A percentile compares a stretch with the other conserved stretches of the same genome.
Evolutionary conservation across 35 echinoderm and acorn worm genomes (phyloP).

Genomic region (Heliocidaris erythrogramma): DNA sequence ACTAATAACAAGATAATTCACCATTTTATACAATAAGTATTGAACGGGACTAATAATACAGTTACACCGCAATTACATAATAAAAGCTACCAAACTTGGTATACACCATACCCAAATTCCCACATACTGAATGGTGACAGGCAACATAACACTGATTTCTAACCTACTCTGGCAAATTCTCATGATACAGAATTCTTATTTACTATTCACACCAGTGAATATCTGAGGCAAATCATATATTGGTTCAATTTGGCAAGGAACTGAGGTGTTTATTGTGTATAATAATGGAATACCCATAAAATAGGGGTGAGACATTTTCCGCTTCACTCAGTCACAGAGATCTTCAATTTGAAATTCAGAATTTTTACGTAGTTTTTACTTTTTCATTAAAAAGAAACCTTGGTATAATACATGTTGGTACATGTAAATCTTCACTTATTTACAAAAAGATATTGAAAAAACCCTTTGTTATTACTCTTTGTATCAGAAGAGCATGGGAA

Average conservation of each 20-base stretch:
- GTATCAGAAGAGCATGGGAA: background rate
- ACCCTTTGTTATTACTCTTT: background rate
- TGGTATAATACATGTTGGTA: too few relatives aligned
- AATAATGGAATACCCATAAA: background rate
- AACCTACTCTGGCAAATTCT: background rate
- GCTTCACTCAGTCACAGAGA: background rate
- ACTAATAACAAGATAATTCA: background rate
- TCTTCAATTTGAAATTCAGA: background rate
- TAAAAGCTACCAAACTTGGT: background rate
- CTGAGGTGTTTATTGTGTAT: background rate
- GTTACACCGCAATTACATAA: background rate
- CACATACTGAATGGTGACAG: background rate
- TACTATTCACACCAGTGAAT: background rate
- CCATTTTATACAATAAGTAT: background rate
- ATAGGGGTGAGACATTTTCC: background rate
- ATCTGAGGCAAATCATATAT: background rate
- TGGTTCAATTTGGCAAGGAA: slow-evolving; percentile 9
- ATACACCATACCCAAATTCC: background rate
- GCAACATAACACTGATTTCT: background rate
- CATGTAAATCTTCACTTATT: background rate
- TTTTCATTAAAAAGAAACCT: background rate
- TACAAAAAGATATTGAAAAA: background rate
- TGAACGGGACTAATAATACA: background rate
- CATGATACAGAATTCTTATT: background rate
- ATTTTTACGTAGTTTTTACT: too few relatives aligned